Base-by-base conservation (phyloP, 2,113 vertebrate genomes). In the Malurus cyaneus region DNA sequence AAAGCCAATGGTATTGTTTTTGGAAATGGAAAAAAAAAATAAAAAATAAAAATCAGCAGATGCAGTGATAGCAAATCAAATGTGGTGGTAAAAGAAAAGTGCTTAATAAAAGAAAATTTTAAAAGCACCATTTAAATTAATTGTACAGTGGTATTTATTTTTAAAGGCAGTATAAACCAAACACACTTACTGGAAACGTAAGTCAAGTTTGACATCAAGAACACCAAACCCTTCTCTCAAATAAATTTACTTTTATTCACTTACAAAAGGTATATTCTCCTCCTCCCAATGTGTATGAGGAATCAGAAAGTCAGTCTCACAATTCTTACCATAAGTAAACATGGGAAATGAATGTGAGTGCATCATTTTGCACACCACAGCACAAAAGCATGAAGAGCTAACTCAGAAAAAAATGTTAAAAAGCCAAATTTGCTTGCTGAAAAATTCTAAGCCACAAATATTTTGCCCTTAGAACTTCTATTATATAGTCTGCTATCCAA, bases 251-350 rank as follows among this genome's bases (percentile, higher is more conserved):
- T 72, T 90, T 86, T 79, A 34, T 89, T 65, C 15, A 39, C 2
- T 72, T 77, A 24, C 8, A 83, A 54, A 21, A 54, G 31, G 23
- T 53, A 53, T 10, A 44, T 46, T 49, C 5, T 62, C 34, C 18
- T 24, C 7, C 24, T 86, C 32, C 10, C 17, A 49, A 36, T 0
- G 0, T 3, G 1, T 6, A 53, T 2, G 1, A 57, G 14, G 21
- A 23, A 50, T 23, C 12, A 47, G 32, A 56, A 89, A 14, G 16
- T 57, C 25, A 76, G 20, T 59, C 24, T 79, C 34, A 62, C 49
- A 79, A 25, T 8, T 64, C 20, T n/a, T n/a, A 62, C 9, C 18
- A 49, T 8, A 89, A 60, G 13, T 34, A 73, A 60, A 62, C 24
- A 31, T 1, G 2, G 2, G 17, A 49, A 80, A 80, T 1, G 0